Base-by-base conservation (phyloP, 2,797 vertebrate genomes). In the Hylomyscus alleni region DNA sequence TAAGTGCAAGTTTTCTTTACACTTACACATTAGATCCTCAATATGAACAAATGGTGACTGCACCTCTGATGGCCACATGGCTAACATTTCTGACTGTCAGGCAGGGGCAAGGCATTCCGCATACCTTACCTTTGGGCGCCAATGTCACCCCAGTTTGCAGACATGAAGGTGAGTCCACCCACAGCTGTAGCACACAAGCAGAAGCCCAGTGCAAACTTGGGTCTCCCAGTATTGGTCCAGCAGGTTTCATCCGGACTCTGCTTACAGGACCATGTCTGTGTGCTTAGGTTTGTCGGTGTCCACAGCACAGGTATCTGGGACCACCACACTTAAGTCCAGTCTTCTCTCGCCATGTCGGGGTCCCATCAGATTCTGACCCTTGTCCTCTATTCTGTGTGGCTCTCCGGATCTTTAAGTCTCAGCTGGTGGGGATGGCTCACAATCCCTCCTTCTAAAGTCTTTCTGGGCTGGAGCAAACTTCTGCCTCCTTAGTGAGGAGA, bases 151-250 rank as follows among this genome's bases (percentile, higher is more conserved):
- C 6, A 13, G 34, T 22, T 4, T 34, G 22, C 58, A 65, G 75
- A 9, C 11, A 29, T 37, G 72, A 40, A 13, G 3, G 29, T 20
- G 50, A 69, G 52, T 44, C 47, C 0, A 29, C 29, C 22, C 56
- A 0, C 0, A 13, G 72, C 19, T 1, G 0, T 11, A 19, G 52
- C 29, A 0, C 0, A 11, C n/a, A 15, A 17, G 37, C 37, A 8
- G 22, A 1, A 40, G 3, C 0, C 0, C 26, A 0, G 11, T 10
- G 15, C 6, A 7, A 24, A 11, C 15, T 2, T 34, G 47, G 9
- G 47, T 29, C 34, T 15, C 58, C 52, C 11, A 2, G 3, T 1
- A 11, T 12, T 8, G 29, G 10, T 5, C 73, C 1, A 10, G 47
- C 4, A 44, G 9, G 20, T n/a, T 14, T 56, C 2, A 6, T 13